Conservation (phyloP, 1,140 invertebrate genomes). For the Latrodectus geometricus region DNA sequence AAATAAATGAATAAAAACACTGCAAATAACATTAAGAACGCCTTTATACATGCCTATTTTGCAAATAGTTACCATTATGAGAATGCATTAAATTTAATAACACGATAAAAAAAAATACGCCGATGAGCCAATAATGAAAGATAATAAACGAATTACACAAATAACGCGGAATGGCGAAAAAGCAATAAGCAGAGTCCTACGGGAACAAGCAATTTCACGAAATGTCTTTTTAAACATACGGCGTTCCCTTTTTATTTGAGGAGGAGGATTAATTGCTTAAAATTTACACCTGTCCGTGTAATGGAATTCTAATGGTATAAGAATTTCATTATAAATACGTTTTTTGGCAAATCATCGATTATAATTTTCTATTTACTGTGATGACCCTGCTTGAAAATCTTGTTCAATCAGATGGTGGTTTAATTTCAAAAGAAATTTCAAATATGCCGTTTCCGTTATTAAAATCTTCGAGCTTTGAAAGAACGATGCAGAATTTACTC, state of each 20-base stretch:
- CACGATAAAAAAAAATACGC: constrained; percentile 35
- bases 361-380: constrained; percentile 46
- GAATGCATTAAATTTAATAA: constrained; percentile 60
- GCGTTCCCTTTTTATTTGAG: constrained; percentile 13
- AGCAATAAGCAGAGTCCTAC: constrained; percentile 31
- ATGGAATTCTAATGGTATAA: constrained; percentile 61
- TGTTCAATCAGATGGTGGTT: constrained; percentile 6
- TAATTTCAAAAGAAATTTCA: constrained; percentile 42
- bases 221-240: constrained; percentile 46
- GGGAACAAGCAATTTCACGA: constrained; percentile 13
- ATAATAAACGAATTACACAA: constrained; percentile 58
- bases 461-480: neutral
- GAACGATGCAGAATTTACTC: too few species aligned
- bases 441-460: constrained; percentile 36
- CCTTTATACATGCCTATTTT: constrained; percentile 44
- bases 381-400: constrained; percentile 29
- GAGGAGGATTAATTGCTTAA: constrained; percentile 51
- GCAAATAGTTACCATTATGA: constrained; percentile 60
- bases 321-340: constrained; percentile 61
- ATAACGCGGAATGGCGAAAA: constrained; percentile 30
- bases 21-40: neutral
- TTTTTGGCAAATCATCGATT: constrained; percentile 26
- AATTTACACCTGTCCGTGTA: constrained; percentile 60
- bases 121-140: constrained; percentile 50
- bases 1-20: neutral